Evolutionary conservation across 2,113 vertebrate genomes (phyloP), one percentile per base, ranked within the genome.

Genomic region (Glaucomys volans): DNA sequence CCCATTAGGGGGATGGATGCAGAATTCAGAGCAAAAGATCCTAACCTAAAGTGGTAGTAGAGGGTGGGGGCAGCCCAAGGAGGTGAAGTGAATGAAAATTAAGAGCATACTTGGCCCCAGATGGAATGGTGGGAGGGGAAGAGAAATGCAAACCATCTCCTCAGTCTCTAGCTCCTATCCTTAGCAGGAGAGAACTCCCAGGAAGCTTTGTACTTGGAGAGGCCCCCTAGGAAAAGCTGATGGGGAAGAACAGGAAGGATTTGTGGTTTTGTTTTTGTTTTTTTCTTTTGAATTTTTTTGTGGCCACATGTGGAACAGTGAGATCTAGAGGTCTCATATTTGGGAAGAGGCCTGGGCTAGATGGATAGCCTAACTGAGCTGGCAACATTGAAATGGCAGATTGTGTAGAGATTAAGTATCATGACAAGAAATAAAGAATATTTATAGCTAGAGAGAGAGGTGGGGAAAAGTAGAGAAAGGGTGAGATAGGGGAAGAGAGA

Each of bases 141-240:
- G 30, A 79, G 11, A 16, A 37, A 20, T 2, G 14, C 8, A 7
- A 18, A 62, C 17, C 14, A 9, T 20, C 24, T 12, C 5, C 42
- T 28, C 50, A 7, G 17, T 59, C 74, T 62, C 40, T 14, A 26
- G 57, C 28, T 42, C 67, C 7, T 79, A 30, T 66, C 44, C 20
- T 64, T 16, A 26, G 47, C 20, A 24, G 28, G 9, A 40, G 18
- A 7, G 12, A 50, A 37, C 4, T 4, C 16, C 50, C 28, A 54
- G n/a, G 16, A 12, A 44, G 3, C 44, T n/a, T 10, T 2, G 3
- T 44, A 35, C 52, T 32, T 30, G 6, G 18, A 77, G 62, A 77
- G 57, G 2, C 13, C 11, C 8, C 54, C 3, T 1, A 32, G 40
- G 28, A 66, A 2, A 42, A 13, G 4, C 3, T 0, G 2, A 30